A percentile compares a stretch with the other conserved stretches of the same genome.
These are phyloP conservation scores for Drosophila eugracilis DNA, from an alignment of 1,140 invertebrate species.

Conservation along the genomic window DNA sequence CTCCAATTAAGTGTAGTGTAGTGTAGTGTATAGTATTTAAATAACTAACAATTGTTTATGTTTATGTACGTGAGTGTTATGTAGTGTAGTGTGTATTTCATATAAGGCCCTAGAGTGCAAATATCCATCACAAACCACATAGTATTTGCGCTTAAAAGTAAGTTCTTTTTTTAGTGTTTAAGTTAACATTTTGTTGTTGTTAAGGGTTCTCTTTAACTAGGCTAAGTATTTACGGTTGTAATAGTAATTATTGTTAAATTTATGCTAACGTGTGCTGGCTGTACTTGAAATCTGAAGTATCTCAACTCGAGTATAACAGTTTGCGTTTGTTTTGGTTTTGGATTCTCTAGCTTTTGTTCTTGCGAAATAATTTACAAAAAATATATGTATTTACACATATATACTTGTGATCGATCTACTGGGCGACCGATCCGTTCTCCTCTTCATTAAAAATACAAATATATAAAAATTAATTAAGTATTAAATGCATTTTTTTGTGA, in stretches of 20 bases:
- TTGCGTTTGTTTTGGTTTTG: conserved; percentile 70
- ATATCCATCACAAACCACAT: conserved; percentile 77
- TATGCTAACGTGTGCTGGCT: conserved; percentile 77
- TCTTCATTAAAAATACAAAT: conserved; percentile 50
- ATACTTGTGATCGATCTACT: conserved; percentile 9
- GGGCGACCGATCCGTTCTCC: conserved; percentile 4
- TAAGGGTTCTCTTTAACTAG: conserved; percentile 62
- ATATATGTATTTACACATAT: conserved; percentile 52
- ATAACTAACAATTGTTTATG: conserved; percentile 76
- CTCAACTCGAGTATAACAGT: conserved; percentile 61
- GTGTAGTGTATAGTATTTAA: conserved; percentile 54
- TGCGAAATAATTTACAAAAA: conserved; percentile 81
- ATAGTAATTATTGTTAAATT: conserved; percentile 72
- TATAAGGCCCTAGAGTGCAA: conserved; percentile 82
- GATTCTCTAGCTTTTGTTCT: conserved; percentile 84
- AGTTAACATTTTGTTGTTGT: conserved; percentile 69
- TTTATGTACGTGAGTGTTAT: conserved; percentile 46
- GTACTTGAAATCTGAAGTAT: conserved; percentile 57
- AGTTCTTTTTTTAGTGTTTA: conserved; percentile 49
- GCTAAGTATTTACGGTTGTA: conserved; percentile 65
- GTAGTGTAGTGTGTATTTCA: conserved; percentile 64
- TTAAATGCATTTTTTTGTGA: conserved; percentile 75
- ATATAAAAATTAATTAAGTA: conserved; percentile 83
- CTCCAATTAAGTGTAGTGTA: conserved; percentile 43
- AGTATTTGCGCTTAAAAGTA: conserved; percentile 80